Evolutionary conservation across 2,888 invertebrate genomes (phyloP), one percentile per base, ranked within the genome.

Genomic region (Acronicta leporina): DNA sequence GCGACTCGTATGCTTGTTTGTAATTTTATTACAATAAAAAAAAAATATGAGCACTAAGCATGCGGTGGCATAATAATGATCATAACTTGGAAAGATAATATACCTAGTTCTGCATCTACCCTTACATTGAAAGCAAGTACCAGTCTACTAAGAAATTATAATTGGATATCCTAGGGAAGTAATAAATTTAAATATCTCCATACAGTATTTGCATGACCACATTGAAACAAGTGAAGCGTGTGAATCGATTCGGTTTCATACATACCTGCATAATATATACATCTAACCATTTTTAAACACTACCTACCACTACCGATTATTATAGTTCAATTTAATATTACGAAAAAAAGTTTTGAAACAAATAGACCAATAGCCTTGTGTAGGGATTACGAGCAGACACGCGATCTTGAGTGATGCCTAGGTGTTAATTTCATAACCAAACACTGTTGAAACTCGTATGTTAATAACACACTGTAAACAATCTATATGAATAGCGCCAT

Each of bases 381-480:
- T n/a, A 51, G 51, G 41, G 46, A 58, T 51, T 25, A 11, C 30
- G 40, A 41, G 25, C 55, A 8, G 45, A 47, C 44, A 52, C 25
- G 44, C 41, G 11, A 57, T 67, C 35, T 11, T 54, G 16, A 51
- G 35, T 20, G 15, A 51, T 35, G 51, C 27, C n/a, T n/a, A 45
- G 25, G 38, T n/a, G 15, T 48, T 55, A 43, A 48, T 62, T 62
- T 59, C 14, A 20, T 25, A 47, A 8, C 9, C 44, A 47, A 66
- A 63, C 51, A 54, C 20, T 53, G 25, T 56, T 52, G 57, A 51
- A 59, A 57, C 33, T 27, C 11, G 14, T 48, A 42, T n/a, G 20
- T 59, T 61, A 58, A 33, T 52, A 35, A 62, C 14, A 53, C n/a
- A 38, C 2, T n/a, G 53, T 63, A 56, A 71, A 71, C 71, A 59